These are phyloP conservation scores for Vultur gryphus DNA, from an alignment of 2,797 vertebrate genomes.

Conservation along the genomic window DNA sequence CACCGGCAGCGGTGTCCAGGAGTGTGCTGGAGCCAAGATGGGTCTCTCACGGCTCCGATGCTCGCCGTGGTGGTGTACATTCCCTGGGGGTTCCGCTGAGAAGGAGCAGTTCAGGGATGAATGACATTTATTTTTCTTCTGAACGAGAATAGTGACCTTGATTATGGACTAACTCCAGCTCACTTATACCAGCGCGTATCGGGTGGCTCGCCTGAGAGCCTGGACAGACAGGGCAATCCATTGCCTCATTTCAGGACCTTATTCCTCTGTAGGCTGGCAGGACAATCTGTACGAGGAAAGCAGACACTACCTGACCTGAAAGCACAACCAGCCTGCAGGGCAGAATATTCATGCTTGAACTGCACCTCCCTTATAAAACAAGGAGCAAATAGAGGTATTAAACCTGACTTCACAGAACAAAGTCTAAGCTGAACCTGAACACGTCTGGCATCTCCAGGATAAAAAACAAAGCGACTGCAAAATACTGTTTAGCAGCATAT, in stretches of 20 bases:
- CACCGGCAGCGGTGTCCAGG: background rate
- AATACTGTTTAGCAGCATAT: background rate
- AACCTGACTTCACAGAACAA: background rate
- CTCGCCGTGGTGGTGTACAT: fast-evolving
- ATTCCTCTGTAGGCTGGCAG: background rate
- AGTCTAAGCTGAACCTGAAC: background rate
- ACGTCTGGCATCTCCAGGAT: background rate
- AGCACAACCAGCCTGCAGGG: background rate
- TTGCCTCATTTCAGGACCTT: background rate
- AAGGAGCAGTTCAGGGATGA: background rate
- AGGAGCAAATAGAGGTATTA: background rate
- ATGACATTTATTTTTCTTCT: background rate
- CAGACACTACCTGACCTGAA: background rate
- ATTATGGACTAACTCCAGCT: background rate
- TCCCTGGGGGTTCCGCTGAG: background rate
- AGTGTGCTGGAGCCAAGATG: background rate
- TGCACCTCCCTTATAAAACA: background rate
- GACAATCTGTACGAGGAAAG: background rate
- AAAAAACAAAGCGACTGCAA: background rate
- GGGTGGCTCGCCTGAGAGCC: background rate
- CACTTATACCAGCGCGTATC: fast-evolving
- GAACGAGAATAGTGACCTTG: background rate
- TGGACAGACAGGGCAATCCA: background rate
- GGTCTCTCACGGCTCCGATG: fast-evolving
- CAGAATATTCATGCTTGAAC: background rate